Conservation (phyloP, 2,797 vertebrate genomes). For the Sarcoramphus papa region DNA sequence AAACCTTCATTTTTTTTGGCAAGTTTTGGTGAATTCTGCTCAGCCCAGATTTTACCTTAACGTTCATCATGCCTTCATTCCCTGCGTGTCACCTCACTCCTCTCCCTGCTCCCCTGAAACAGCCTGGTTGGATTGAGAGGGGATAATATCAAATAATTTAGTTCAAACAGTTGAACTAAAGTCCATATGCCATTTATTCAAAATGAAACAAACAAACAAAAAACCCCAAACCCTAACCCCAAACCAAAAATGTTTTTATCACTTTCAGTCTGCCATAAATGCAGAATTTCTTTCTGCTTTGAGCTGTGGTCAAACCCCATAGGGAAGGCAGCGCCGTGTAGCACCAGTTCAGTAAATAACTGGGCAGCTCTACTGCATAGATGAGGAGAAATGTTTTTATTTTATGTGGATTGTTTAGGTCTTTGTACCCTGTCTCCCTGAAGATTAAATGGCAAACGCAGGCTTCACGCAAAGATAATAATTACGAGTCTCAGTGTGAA, state of each 20-base stretch:
- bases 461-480: not conserved
- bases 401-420: not conserved
- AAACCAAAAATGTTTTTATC: not conserved
- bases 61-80: not conserved
- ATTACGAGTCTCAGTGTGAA: not conserved
- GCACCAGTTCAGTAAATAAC: not conserved
- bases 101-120: not conserved
- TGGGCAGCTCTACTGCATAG: not conserved
- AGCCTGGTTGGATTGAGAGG: not conserved
- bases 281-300: not conserved
- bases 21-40: not conserved
- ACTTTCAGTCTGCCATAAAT: not conserved
- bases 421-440: not conserved
- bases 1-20: not conserved
- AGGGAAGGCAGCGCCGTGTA: rapidly evolving
- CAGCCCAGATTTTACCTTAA: not conserved
- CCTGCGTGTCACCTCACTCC: not conserved
- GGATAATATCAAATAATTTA: not conserved
- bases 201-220: not conserved
- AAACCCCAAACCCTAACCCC: not conserved
- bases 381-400: not conserved
- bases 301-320: not conserved
- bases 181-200: not conserved
- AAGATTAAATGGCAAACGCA: not conserved
- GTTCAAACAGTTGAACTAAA: not conserved